These are phyloP conservation scores for Eupithecia abbreviata DNA, from an alignment of 2,888 invertebrate species.

Conservation along the genomic window DNA sequence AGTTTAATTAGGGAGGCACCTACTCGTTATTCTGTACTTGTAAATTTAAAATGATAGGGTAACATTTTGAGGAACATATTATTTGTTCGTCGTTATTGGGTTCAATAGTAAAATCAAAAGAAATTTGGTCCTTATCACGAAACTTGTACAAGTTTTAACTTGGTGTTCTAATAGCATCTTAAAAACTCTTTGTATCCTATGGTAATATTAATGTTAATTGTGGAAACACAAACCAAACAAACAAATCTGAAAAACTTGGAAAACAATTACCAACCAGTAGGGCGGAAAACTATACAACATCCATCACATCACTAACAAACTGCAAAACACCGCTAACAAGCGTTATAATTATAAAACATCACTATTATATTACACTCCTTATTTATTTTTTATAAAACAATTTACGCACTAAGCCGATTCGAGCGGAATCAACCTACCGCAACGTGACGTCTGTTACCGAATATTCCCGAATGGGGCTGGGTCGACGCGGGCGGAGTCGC, in stretches of 20 bases:
- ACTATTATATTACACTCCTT: constrained; percentile 42
- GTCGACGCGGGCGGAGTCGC: constrained; percentile 62
- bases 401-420: constrained; percentile 48
- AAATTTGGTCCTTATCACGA: background rate
- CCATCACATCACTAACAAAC: constrained; percentile 50
- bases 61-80: too few species aligned
- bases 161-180: constrained; percentile 8
- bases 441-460: constrained; percentile 68
- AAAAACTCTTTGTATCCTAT: constrained; percentile 14
- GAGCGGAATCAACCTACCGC: constrained; percentile 66
- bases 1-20: background rate
- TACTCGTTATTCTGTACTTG: too few species aligned
- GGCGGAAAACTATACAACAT: constrained; percentile 55
- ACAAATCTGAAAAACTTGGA: constrained; percentile 29
- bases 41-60: too few species aligned
- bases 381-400: constrained; percentile 54
- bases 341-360: constrained; percentile 45
- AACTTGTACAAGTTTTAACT: background rate
- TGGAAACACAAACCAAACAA: constrained; percentile 38
- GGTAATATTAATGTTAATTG: constrained; percentile 16
- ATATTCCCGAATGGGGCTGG: constrained; percentile 50
- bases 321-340: constrained; percentile 41
- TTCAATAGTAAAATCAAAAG: background rate
- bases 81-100: background rate
- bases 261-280: constrained; percentile 53